Conservation (phyloP, 37 sponge, comb jelly and placozoan genomes). For the Cliona cf. orientalis region DNA sequence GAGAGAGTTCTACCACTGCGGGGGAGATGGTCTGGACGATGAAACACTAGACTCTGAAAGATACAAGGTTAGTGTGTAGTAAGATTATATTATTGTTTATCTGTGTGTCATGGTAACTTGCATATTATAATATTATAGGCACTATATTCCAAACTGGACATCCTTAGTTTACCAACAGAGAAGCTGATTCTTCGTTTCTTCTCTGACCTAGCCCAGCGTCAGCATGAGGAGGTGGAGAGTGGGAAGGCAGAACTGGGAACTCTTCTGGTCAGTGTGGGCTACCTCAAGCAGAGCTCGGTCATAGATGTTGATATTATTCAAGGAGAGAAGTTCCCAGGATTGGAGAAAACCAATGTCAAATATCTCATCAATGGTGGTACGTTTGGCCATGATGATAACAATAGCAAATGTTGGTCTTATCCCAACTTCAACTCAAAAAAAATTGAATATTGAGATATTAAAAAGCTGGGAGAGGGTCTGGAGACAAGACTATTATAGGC, state of each 20-base stretch:
- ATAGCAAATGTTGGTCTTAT: too few relatives aligned
- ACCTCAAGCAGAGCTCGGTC: constrained; percentile 12
- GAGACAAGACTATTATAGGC: too few relatives aligned
- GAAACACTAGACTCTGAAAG: constrained; percentile 17
- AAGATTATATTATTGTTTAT: too few relatives aligned
- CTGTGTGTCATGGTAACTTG: too few relatives aligned
- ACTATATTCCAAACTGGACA: constrained; percentile 7
- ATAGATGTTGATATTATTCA: constrained; percentile 31
- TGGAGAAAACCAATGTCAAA: too few relatives aligned
- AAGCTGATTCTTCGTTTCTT: constrained; percentile 29
- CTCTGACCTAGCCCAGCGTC: constrained; percentile 36
- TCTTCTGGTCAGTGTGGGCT: constrained; percentile 29
- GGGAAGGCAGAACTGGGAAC: constrained; percentile 13
- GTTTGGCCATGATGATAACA: too few relatives aligned
- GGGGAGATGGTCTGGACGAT: constrained; percentile 53
- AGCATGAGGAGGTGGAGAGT: not conserved
- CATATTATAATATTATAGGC: too few relatives aligned
- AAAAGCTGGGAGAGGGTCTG: too few relatives aligned
- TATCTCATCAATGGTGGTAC: too few relatives aligned
- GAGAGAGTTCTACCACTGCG: constrained; percentile 53
- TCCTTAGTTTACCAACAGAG: constrained; percentile 23
- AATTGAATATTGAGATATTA: too few relatives aligned
- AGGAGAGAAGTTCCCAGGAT: constrained; percentile 19
- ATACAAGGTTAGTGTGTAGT: constrained; percentile 54
- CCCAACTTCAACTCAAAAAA: too few relatives aligned